Evolutionary conservation across 1,140 invertebrate species (phyloP).

Genomic region (Nilaparvata lugens): DNA sequence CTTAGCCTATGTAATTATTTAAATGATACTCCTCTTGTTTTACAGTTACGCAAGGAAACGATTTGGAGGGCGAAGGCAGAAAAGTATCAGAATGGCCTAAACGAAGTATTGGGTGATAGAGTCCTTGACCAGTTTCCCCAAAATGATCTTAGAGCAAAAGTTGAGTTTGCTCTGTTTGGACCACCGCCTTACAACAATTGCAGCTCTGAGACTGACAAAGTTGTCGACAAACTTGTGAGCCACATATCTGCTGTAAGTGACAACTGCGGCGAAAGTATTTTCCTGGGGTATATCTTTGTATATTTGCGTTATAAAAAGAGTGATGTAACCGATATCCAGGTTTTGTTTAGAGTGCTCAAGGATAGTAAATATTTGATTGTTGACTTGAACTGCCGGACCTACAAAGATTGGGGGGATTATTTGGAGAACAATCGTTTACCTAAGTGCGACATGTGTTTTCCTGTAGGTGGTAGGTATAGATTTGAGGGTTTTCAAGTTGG

Average conservation of each 20-base stretch:
- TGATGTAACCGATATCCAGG: conserved; percentile 5
- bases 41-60: too few relatives aligned
- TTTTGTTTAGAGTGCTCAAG: background rate
- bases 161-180: conserved; percentile 7
- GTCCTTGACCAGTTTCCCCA: background rate
- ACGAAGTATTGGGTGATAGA: conserved; percentile 3
- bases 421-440: conserved; percentile 30
- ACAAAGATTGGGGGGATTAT: conserved; percentile 33
- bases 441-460: conserved; percentile 31
- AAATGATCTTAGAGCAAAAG: background rate
- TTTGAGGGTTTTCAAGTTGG: conserved; percentile 37
- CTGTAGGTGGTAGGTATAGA: conserved; percentile 33
- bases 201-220: background rate
- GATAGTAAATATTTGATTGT: conserved; percentile 25
- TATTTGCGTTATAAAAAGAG: background rate
- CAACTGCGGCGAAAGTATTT: too few relatives aligned
- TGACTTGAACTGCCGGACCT: conserved; percentile 30
- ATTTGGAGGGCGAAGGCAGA: conserved; percentile 7
- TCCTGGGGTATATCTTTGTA: too few relatives aligned
- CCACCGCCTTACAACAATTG: background rate
- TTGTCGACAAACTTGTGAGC: too few relatives aligned
- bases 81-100: conserved; percentile 8
- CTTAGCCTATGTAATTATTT: too few relatives aligned
- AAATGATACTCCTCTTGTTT: too few relatives aligned
- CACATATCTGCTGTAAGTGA: conserved; percentile 6